Conservation (phyloP, 2,797 vertebrate species). For the Pipistrellus pipistrellus region DNA sequence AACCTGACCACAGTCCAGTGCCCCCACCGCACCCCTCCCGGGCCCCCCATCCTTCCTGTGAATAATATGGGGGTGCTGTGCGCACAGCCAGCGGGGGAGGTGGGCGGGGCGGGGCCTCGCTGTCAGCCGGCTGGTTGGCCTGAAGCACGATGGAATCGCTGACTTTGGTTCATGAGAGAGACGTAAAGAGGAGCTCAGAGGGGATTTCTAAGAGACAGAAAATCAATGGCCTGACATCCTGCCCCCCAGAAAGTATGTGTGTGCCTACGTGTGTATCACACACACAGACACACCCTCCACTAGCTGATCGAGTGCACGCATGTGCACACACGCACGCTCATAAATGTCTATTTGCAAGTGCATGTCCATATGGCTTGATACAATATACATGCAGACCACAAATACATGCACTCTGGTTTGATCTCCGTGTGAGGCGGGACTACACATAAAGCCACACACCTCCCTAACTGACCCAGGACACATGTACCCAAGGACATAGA, state of each 20-base stretch:
- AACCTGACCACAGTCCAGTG: background rate
- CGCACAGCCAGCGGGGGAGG: background rate
- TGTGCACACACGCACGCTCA: background rate
- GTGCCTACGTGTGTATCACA: background rate
- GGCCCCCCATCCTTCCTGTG: background rate
- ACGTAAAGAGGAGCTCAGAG: conserved; percentile 76
- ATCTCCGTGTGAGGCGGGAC: background rate
- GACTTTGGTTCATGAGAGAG: conserved; percentile 76
- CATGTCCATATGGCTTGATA: background rate
- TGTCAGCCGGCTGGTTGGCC: conserved; percentile 27
- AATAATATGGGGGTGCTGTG: fast-evolving
- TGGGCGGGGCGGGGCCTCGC: background rate
- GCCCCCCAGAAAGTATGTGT: conserved; percentile 4
- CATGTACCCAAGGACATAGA: too few species aligned
- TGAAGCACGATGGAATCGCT: conserved; percentile 16
- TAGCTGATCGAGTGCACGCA: background rate
- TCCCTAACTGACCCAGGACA: background rate
- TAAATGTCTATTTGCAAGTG: conserved; percentile 26
- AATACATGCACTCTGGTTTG: background rate
- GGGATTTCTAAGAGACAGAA: conserved; percentile 80
- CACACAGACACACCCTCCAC: background rate
- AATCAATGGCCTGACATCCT: conserved; percentile 78
- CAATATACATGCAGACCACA: fast-evolving
- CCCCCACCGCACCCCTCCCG: background rate
- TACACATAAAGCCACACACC: background rate